Conservation (phyloP, 2,113 vertebrate species). For the Protomyctophum bolini region DNA sequence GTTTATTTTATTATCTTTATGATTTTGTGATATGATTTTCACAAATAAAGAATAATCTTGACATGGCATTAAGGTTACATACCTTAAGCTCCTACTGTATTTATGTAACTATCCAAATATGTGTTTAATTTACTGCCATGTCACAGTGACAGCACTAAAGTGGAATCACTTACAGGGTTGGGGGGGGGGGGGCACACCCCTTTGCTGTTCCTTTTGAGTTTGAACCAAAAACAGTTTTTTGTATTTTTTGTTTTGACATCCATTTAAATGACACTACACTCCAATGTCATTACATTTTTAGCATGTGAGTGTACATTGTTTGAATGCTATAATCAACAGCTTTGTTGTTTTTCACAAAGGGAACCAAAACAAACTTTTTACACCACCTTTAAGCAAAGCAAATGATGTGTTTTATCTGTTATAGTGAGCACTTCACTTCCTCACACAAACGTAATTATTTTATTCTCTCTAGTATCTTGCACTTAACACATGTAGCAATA, state of each 20-base stretch:
- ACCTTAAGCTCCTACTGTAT: slow-evolving; percentile 8
- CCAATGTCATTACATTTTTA: slow-evolving; percentile 58
- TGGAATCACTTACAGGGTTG: neutral
- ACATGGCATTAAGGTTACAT: slow-evolving; percentile 19
- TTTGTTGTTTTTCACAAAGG: slow-evolving; percentile 62
- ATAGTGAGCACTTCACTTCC: slow-evolving; percentile 70
- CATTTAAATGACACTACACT: slow-evolving; percentile 38
- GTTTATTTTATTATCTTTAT: slow-evolving; percentile 17
- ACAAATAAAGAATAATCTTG: slow-evolving; percentile 17
- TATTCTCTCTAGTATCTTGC: slow-evolving; percentile 84
- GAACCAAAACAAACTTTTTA: slow-evolving; percentile 70
- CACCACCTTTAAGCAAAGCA: slow-evolving; percentile 63
- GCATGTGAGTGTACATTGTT: slow-evolving; percentile 52
- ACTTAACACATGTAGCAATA: slow-evolving; percentile 91
- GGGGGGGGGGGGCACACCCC: slow-evolving; percentile 38
- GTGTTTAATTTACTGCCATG: slow-evolving; percentile 41
- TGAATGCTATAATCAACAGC: slow-evolving; percentile 56
- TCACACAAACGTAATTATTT: slow-evolving; percentile 68
- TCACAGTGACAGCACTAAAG: slow-evolving; percentile 50
- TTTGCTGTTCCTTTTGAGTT: slow-evolving; percentile 49
- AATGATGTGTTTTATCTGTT: slow-evolving; percentile 71
- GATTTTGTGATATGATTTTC: slow-evolving; percentile 6
- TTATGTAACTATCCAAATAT: slow-evolving; percentile 14
- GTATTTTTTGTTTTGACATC: slow-evolving; percentile 56
- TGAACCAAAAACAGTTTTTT: slow-evolving; percentile 59